phyloP scores from a whole-genome alignment of 2,797 vertebrate genomes.

The Parambassis ranga region DNA sequence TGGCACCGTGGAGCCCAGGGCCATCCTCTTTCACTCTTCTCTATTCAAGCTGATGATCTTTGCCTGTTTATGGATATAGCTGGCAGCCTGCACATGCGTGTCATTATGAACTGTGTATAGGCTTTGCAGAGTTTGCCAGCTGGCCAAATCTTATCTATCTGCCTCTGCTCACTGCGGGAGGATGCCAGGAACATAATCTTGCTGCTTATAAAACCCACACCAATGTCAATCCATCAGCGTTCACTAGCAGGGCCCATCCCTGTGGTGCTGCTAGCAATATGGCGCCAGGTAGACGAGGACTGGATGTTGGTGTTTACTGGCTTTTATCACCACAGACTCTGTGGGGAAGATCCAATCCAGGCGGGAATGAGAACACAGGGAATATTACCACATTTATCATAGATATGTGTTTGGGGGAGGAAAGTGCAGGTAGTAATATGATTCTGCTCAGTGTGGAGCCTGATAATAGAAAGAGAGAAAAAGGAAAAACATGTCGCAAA shows the following conservation, averaged over 20 bases:
- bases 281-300: constrained; percentile 23
- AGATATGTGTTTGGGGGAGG: neutral
- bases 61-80: constrained; percentile 50
- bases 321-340: constrained; percentile 48
- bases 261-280: constrained; percentile 28
- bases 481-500: neutral
- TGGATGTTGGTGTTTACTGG: constrained; percentile 16
- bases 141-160: constrained; percentile 27
- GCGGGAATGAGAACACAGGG: constrained; percentile 5
- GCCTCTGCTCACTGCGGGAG: neutral
- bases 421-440: neutral
- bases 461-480: neutral
- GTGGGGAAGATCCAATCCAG: constrained; percentile 28
- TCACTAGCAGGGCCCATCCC: constrained; percentile 21
- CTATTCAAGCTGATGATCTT: constrained; percentile 34
- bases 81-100: constrained; percentile 30
- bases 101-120: constrained; percentile 38
- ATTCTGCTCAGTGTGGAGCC: neutral
- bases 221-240: constrained; percentile 46
- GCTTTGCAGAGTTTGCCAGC: constrained; percentile 26
- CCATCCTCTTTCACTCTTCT: constrained; percentile 3
- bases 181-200: constrained; percentile 13
- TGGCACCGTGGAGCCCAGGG: constrained; percentile 7
- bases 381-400: constrained; percentile 58
- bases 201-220: constrained; percentile 48